phyloP scores from a whole-genome alignment of 2,113 vertebrate genomes.

The Paramisgurnus dabryanus region DNA sequence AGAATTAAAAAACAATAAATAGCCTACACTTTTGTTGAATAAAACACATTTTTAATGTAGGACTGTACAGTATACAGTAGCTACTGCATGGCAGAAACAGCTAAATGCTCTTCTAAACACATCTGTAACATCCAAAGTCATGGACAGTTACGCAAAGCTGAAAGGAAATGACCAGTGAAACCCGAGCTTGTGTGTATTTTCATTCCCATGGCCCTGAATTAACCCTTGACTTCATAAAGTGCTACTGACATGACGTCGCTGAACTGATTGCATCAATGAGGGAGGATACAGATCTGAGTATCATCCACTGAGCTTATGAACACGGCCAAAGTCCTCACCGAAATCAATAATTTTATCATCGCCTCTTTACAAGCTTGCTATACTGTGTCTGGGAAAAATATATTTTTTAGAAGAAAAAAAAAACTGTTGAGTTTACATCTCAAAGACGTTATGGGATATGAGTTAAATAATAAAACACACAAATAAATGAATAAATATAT shows the following conservation, averaged over 20 bases:
- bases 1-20: not conserved
- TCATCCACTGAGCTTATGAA: not conserved
- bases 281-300: conserved; percentile 43
- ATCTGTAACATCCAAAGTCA: not conserved
- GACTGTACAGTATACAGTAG: not conserved
- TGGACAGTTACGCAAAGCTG: not conserved
- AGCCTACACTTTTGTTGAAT: not conserved
- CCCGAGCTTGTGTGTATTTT: conserved; percentile 67
- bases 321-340: conserved; percentile 26
- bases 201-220: conserved; percentile 71
- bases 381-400: conserved; percentile 45
- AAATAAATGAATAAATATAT: conserved; percentile 57
- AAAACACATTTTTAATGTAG: too few species aligned
- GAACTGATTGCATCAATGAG: conserved; percentile 55
- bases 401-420: conserved; percentile 34
- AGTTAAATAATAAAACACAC: conserved; percentile 58
- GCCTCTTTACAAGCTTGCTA: conserved; percentile 45
- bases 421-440: conserved; percentile 39
- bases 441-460: conserved; percentile 37
- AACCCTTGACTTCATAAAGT: conserved; percentile 63
- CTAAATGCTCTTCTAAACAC: not conserved
- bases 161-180: conserved; percentile 57
- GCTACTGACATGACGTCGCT: conserved; percentile 62
- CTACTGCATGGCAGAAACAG: not conserved
- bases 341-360: conserved; percentile 71